Percentiles rank a stretch among this genome's conserved stretches.
Conservation (phyloP, 2,888 invertebrate genomes). For the Cephus sareptanus region DNA sequence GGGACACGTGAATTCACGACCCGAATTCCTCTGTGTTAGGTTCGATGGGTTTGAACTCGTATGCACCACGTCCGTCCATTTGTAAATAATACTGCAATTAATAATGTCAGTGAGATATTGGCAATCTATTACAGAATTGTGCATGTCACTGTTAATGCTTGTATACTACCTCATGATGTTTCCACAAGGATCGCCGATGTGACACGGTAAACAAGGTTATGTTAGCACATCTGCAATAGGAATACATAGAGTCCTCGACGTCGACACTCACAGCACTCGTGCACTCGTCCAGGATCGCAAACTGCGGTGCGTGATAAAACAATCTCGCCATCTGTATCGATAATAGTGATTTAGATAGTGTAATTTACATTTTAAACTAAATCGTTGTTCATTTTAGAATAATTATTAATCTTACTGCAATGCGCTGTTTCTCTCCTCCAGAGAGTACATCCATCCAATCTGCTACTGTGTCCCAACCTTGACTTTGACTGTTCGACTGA, state of each 20-base stretch:
- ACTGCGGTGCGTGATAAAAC: slow-evolving; percentile 97
- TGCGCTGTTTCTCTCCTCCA: slow-evolving; percentile 97
- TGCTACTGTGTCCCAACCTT: slow-evolving; percentile 89
- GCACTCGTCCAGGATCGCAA: slow-evolving; percentile 98
- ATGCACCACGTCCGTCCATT: slow-evolving; percentile 95
- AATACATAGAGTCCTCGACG: slow-evolving; percentile 97
- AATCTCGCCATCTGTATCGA: slow-evolving; percentile 87
- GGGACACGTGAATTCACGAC: slow-evolving; percentile 74
- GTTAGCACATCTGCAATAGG: slow-evolving; percentile 84
- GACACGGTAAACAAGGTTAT: slow-evolving; percentile 98
- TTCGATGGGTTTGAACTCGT: slow-evolving; percentile 88
- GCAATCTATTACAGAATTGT: neutral
- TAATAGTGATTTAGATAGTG: slow-evolving; percentile 10
- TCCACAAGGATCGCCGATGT: slow-evolving; percentile 97
- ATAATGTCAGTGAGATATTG: slow-evolving; percentile 13
- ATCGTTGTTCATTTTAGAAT: neutral
- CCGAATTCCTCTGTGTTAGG: slow-evolving; percentile 91
- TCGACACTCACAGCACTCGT: slow-evolving; percentile 99
- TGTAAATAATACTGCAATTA: slow-evolving; percentile 82
- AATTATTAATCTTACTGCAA: slow-evolving; percentile 76
- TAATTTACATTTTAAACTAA: neutral
- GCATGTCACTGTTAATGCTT: slow-evolving; percentile 1
- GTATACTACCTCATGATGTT: slow-evolving; percentile 84
- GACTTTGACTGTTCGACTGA: slow-evolving; percentile 32
- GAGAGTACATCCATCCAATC: slow-evolving; percentile 99